Evolutionary conservation across 2,888 invertebrate genomes (phyloP).

Genomic region (Pollenia angustigena): DNA sequence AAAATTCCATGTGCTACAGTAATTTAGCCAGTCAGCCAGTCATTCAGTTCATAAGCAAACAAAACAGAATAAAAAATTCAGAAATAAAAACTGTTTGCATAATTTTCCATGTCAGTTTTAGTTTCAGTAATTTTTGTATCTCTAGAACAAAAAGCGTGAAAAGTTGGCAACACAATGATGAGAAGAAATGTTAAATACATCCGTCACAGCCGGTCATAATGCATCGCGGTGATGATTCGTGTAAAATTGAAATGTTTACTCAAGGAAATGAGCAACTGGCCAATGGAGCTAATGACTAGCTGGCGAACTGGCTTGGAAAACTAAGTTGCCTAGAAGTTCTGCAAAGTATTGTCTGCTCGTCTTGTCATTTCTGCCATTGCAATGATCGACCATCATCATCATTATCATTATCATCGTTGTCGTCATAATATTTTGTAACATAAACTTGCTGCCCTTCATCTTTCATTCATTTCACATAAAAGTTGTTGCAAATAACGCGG

Average conservation of each 20-base stretch:
- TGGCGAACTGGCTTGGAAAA: neutral
- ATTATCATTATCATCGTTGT: constrained; percentile 37
- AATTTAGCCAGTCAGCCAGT: neutral
- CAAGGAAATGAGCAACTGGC: constrained; percentile 41
- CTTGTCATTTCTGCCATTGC: constrained; percentile 43
- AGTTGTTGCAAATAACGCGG: neutral
- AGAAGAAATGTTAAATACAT: constrained; percentile 58
- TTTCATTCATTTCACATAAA: constrained; percentile 38
- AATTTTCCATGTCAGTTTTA: constrained; percentile 37
- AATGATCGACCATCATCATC: constrained; percentile 43
- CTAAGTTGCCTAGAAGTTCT: constrained; percentile 40
- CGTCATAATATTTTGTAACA: constrained; percentile 51
- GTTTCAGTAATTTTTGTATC: constrained; percentile 21
- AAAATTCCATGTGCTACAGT: constrained; percentile 9
- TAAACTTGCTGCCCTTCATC: constrained; percentile 39
- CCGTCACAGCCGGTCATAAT: constrained; percentile 58
- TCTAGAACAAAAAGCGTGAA: constrained; percentile 50
- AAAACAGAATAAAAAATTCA: neutral
- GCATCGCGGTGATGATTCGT: constrained; percentile 42
- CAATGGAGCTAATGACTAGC: constrained; percentile 9
- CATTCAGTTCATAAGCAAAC: constrained; percentile 8
- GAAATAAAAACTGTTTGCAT: constrained; percentile 1
- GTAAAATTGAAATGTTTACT: constrained; percentile 60
- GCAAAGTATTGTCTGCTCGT: constrained; percentile 19
- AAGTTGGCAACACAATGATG: constrained; percentile 35